Base-by-base conservation (phyloP, 2,888 invertebrate genomes). In the Myopa testacea region DNA sequence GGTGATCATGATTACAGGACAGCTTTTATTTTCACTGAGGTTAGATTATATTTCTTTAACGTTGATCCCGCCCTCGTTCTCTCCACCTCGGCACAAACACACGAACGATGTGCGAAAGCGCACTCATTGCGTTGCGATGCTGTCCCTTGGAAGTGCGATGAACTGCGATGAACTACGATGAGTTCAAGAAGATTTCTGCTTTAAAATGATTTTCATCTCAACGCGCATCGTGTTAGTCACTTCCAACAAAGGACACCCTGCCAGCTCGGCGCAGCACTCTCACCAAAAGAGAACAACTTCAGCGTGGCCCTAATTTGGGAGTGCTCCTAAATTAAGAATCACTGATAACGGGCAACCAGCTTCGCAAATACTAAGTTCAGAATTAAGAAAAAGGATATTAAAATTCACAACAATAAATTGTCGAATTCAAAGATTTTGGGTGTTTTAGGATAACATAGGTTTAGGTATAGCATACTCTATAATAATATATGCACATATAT, bases 181-280 rank as follows among this genome's bases (percentile, higher is more conserved):
- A n/a, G 26, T 10, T 26, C 8, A 58, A 50, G 58, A 58, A 58
- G 71, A 60, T 14, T 12, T 38, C 7, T 37, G 58, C n/a, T 19
- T 58, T 4, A 40, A 60, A 71, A 58, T 55, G 58, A 60, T 60
- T 73, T 73, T 73, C 73, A 73, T 73, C 62, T 45, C 73, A 73
- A 45, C 62, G 62, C 38, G 40, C 19, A 38, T 73, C 62, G 62
- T 62, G 45, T 62, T 62, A 45, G 73, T 62, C n/a, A 73, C 62
- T 19, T 45, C 7, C 40, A 26, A 34, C 26, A 26, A n/a, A 73
- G 62, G 73, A 73, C 62, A 60, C 19, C 26, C 73, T 62, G 58
- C 60, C 60, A 73, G 40, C 19, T 60, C 40, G 5, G 38, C 58
- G 72, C 38, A 60, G 4, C 34, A 6, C 16, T 58, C n/a, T 16